Base-by-base conservation (phyloP, 2,113 vertebrate genomes). In the Anoplopoma fimbria region DNA sequence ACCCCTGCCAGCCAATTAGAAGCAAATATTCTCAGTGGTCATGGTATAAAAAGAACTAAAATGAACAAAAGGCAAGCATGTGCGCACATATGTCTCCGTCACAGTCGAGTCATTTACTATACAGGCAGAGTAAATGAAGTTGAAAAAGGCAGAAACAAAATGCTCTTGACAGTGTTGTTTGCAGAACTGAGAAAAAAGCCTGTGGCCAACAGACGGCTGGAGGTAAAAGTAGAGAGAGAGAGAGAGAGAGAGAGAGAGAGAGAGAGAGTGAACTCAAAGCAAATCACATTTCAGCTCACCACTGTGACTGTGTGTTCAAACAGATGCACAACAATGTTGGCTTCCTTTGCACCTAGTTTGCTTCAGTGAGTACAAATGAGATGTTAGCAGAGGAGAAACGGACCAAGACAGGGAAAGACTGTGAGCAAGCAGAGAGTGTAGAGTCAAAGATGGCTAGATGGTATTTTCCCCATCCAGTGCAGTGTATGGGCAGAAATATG, bases 331-430 rank as follows among this genome's bases (percentile, higher is more conserved):
- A 82, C 84, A 87, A 74, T 55, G 71, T 82, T 68, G 65, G 76
- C 89, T 89, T 89, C 62, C 33, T 83, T 82, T 75, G 86, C 83
- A 81, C 79, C 88, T 68, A 33, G 71, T 79, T 85, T 77, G 86
- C 86, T 83, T 81, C 84, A 75, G 77, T 75, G 86, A 86, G 78
- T 90, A 85, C 87, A 92, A 91, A 90, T 91, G 91, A 92, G 89
- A 90, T 86, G 79, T 81, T 87, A 83, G 85, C 86, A 68, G 62
- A 72, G 42, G 70, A 83, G 69, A 88, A 82, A 60, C 61, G 34
- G 70, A 69, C 51, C 12, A 55, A 74, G 77, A 83, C 42, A 25
- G 70, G 74, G 63, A 70, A 31, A 62, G 62, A 79, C 60, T 51
- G 45, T 10, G 9, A 60, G 79, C 40, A 85, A 87, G 80, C 81